A percentile compares a stretch with the other conserved stretches of the same genome.
Evolutionary conservation across 2,113 vertebrate genomes (phyloP).

Genomic region (Anguilla rostrata): DNA sequence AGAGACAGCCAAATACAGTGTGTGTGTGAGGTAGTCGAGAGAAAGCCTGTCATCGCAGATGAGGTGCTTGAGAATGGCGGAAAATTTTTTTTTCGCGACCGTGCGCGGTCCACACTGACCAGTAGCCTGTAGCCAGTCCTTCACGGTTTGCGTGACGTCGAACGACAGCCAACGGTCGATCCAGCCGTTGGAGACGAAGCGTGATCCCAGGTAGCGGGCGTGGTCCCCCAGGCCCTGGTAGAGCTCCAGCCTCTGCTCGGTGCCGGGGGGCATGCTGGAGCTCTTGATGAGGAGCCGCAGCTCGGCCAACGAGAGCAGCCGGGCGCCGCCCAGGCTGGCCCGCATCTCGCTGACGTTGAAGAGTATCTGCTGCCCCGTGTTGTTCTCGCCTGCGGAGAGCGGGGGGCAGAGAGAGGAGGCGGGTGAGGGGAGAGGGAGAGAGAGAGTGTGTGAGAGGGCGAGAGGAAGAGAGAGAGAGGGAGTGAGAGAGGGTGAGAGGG

Average conservation of each 20-base stretch:
- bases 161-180: constrained; percentile 68
- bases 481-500: too few relatives aligned
- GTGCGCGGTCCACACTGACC: constrained; percentile 50
- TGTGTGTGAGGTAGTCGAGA: neutral
- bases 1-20: neutral
- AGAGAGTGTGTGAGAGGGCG: too few relatives aligned
- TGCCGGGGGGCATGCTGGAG: rapidly evolving
- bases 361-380: neutral
- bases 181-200: constrained; percentile 45
- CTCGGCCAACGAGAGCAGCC: constrained; percentile 65
- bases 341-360: constrained; percentile 58
- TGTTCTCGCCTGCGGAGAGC: constrained; percentile 1
- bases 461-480: too few relatives aligned
- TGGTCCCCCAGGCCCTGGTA: constrained; percentile 53
- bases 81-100: too few relatives aligned
- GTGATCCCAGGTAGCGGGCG: constrained; percentile 65
- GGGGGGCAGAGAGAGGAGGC: neutral
- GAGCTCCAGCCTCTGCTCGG: constrained; percentile 68
- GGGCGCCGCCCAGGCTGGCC: constrained; percentile 30
- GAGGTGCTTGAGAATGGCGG: too few relatives aligned
- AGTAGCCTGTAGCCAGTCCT: constrained; percentile 59
- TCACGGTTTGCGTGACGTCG: constrained; percentile 69
- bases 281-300: constrained; percentile 61
- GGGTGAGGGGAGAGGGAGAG: neutral
- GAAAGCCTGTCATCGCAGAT: too few relatives aligned